Conservation (phyloP, 1,140 invertebrate species). For the Sycophaga agraensis region DNA sequence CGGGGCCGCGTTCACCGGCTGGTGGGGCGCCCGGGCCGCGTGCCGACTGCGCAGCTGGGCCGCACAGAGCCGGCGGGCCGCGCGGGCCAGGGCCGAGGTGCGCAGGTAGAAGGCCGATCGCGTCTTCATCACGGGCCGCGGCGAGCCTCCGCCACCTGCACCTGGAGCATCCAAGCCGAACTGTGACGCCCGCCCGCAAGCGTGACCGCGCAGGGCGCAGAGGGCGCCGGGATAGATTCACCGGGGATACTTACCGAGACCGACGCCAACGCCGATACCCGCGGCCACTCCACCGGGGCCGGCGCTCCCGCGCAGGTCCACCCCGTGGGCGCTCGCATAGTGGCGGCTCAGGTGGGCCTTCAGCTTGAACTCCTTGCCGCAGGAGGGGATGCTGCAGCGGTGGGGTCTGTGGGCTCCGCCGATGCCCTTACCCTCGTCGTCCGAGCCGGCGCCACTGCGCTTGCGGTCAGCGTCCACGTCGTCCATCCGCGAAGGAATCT, state of each 20-base stretch:
- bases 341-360: constrained; percentile 90
- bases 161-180: too few relatives aligned
- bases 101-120: constrained; percentile 92
- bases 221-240: too few relatives aligned
- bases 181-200: too few relatives aligned
- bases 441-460: constrained; percentile 47
- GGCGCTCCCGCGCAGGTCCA: constrained; percentile 58
- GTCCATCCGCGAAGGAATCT: constrained; percentile 62
- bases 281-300: constrained; percentile 53
- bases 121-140: constrained; percentile 94
- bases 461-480: constrained; percentile 58
- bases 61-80: constrained; percentile 82
- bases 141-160: constrained; percentile 64
- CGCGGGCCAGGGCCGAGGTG: constrained; percentile 83
- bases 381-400: constrained; percentile 85
- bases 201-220: too few relatives aligned
- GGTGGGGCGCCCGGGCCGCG: constrained; percentile 83
- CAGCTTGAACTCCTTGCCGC: constrained; percentile 92
- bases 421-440: constrained; percentile 57
- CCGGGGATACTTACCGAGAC: constrained; percentile 2
- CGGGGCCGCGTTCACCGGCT: constrained; percentile 63
- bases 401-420: constrained; percentile 74
- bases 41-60: constrained; percentile 81
- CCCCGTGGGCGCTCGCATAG: constrained; percentile 87
- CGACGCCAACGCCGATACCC: constrained; percentile 21